These are phyloP conservation scores for Lepus timidus DNA, from an alignment of 2,113 vertebrate genomes.

Conservation along the genomic window DNA sequence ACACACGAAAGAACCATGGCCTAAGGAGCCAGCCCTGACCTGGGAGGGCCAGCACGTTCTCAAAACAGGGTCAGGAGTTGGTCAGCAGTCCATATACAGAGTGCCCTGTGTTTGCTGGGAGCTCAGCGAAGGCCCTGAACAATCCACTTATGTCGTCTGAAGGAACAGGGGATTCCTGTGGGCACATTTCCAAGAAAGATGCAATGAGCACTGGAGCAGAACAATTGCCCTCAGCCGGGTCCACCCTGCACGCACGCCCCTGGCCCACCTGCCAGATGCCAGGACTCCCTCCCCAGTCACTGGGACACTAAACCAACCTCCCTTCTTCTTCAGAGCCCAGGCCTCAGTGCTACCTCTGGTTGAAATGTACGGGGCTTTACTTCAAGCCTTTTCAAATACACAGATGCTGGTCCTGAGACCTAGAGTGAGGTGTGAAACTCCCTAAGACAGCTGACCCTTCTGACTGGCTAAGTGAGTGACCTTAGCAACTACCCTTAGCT, in stretches of 20 bases:
- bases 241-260: too few species aligned
- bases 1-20: not conserved
- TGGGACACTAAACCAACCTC: not conserved
- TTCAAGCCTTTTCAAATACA: not conserved
- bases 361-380: not conserved
- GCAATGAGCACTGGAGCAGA: not conserved
- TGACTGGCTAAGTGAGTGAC: rapidly evolving
- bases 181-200: not conserved
- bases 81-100: not conserved
- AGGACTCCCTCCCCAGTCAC: not conserved
- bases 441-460: not conserved
- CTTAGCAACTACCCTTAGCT: rapidly evolving
- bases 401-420: too few species aligned
- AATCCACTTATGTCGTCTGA: not conserved
- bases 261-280: too few species aligned
- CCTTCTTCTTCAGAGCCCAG: not conserved
- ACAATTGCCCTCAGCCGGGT: not conserved
- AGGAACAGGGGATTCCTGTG: not conserved
- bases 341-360: not conserved
- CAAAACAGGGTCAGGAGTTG: not conserved
- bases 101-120: rapidly evolving
- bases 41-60: rapidly evolving
- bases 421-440: not conserved
- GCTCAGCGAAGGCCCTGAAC: not conserved
- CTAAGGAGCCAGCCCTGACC: not conserved